Conservation (phyloP, 2,797 vertebrate species). For the Ctenosaura bakeri region DNA sequence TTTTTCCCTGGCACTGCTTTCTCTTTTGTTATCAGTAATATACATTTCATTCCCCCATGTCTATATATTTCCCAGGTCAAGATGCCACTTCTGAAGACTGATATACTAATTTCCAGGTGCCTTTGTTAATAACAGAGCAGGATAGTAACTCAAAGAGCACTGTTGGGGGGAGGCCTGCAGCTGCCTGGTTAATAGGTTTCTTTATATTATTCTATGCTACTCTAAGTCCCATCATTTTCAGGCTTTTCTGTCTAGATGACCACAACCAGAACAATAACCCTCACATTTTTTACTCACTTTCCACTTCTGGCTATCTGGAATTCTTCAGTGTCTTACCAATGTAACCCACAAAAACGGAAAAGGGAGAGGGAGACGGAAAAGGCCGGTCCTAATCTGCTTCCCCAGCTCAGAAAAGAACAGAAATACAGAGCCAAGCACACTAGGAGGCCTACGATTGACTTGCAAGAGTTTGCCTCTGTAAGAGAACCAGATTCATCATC, state of each 20-base stretch:
- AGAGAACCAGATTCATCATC: conserved; percentile 4
- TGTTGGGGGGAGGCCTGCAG: too few species aligned
- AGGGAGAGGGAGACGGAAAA: not conserved
- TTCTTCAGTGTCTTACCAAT: not conserved
- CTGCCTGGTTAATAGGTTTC: too few species aligned
- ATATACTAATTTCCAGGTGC: too few species aligned
- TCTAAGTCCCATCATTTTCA: too few species aligned
- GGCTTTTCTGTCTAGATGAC: not conserved
- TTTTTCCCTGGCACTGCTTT: not conserved
- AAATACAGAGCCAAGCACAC: not conserved
- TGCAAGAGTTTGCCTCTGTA: not conserved
- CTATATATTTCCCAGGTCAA: too few species aligned
- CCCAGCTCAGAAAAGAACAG: not conserved
- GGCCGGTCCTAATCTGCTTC: not conserved
- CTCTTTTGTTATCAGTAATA: too few species aligned
- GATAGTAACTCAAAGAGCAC: too few species aligned
- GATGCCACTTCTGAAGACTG: too few species aligned
- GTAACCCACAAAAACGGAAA: not conserved
- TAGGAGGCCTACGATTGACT: not conserved
- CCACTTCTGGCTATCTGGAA: not conserved
- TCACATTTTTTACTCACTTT: not conserved
- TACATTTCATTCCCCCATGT: too few species aligned
- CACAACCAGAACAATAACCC: too few species aligned
- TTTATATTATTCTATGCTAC: too few species aligned
- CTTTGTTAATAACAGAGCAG: too few species aligned